Conservation (phyloP, 2,113 vertebrate species). For the Chlamydotis undulata region DNA sequence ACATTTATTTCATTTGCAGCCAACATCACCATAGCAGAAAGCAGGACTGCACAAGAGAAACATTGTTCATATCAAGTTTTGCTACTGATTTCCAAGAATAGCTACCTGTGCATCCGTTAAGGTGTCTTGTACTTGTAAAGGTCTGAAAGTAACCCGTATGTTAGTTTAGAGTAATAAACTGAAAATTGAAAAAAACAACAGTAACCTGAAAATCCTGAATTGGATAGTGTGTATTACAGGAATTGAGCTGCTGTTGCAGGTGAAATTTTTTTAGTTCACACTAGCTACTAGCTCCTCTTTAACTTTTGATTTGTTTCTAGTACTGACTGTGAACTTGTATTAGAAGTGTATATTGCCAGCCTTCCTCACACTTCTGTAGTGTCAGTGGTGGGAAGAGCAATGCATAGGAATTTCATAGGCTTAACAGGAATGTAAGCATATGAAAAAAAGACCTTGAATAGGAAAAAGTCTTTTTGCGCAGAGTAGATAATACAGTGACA, state of each 20-base stretch:
- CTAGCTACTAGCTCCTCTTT: not conserved
- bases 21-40: not conserved
- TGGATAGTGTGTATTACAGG: constrained; percentile 11
- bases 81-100: not conserved
- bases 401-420: not conserved
- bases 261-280: constrained; percentile 24
- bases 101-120: not conserved
- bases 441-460: not conserved
- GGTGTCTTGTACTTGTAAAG: not conserved
- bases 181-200: constrained; percentile 29
- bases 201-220: constrained; percentile 19
- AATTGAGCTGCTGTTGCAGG: constrained; percentile 44
- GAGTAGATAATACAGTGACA: not conserved
- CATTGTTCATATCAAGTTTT: fast-evolving
- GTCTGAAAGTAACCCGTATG: not conserved
- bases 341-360: not conserved
- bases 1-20: not conserved
- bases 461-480: not conserved
- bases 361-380: not conserved
- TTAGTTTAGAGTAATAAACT: constrained; percentile 25
- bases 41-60: not conserved
- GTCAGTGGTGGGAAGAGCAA: not conserved
- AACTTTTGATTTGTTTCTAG: constrained; percentile 37
- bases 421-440: not conserved
- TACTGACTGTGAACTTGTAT: not conserved